Percentiles rank a stretch among this genome's conserved stretches.
Evolutionary conservation across 2,113 vertebrate species (phyloP).

Genomic region (Butorides virescens): DNA sequence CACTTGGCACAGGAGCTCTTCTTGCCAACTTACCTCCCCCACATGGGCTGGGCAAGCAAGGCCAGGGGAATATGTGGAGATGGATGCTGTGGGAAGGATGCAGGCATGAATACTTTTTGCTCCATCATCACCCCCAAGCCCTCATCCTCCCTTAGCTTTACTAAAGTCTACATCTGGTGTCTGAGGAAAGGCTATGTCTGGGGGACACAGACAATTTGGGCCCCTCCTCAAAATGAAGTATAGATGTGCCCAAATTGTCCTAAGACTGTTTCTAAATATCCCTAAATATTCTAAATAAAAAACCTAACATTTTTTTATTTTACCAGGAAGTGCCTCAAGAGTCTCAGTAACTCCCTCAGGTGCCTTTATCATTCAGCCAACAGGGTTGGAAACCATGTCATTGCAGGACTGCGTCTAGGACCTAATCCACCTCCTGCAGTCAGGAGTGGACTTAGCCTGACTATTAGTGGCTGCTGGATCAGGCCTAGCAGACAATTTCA

Average conservation of each 20-base stretch:
- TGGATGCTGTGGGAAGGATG: neutral
- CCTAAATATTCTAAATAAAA: neutral
- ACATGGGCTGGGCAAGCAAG: neutral
- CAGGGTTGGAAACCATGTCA: neutral
- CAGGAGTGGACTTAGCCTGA: neutral
- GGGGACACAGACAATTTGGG: neutral
- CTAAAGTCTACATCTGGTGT: neutral
- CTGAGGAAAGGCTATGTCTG: neutral
- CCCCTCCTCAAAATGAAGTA: neutral
- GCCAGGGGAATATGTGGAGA: neutral
- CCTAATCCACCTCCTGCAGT: neutral
- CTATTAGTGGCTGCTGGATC: neutral
- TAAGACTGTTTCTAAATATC: neutral
- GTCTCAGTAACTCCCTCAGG: neutral
- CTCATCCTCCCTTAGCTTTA: neutral
- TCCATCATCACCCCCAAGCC: neutral
- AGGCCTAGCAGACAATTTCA: neutral
- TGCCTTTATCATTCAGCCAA: neutral
- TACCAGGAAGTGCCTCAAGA: neutral
- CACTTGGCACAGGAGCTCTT: neutral
- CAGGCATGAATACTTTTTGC: neutral
- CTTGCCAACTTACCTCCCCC: neutral
- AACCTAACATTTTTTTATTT: neutral
- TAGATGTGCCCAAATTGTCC: neutral
- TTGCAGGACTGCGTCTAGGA: neutral